Base-by-base conservation (phyloP, 2,888 invertebrate species). In the Dynastes maya region DNA sequence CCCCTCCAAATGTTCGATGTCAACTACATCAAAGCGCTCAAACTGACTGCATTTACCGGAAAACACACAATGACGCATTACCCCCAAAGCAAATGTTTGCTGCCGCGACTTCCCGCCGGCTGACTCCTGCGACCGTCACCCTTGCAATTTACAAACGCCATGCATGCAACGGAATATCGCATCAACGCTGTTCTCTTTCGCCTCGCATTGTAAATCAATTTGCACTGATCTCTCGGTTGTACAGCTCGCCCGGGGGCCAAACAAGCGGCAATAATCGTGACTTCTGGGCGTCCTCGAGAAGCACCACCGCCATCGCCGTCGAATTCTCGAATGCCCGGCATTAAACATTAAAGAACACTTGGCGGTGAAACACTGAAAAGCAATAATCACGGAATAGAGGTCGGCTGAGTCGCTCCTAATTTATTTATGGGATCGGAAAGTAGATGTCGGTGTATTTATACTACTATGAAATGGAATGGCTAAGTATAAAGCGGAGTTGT, bases 191-290 rank as follows among this genome's bases (percentile, higher is more conserved):
- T 22, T 6, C 67, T 29, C 76, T 58, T 76, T 65, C 51, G 22
- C 76, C 32, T 68, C 76, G 55, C 68, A 67, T 67, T 68, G 68
- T 77, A 77, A 77, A 65, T 77, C 76, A 77, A 77, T 77, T 77
- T 67, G 37, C 53, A 40, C 22, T 22, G 29, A 9, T 37, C 55
- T 40, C 53, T n/a, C 49, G 55, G 37, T 13, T 4, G 67, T 16
- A 32, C 3, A 32, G 22, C 40, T 65, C 51, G 11, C 68, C 45
- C 45, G 45, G 45, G 45, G 8, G 45, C 45, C 9, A 9, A 45
- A 45, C 45, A 9, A 8, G 45, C 45, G 45, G 11, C 45, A 9
- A 45, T 45, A 45, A 45, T 45, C 45, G 45, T 45, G 45, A 45
- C 45, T 45, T 45, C 45, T 45, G 9, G 13, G 8, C 13, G 29